Evolutionary conservation across 2,113 vertebrate genomes (phyloP).

Genomic region (Marmota flaviventris): DNA sequence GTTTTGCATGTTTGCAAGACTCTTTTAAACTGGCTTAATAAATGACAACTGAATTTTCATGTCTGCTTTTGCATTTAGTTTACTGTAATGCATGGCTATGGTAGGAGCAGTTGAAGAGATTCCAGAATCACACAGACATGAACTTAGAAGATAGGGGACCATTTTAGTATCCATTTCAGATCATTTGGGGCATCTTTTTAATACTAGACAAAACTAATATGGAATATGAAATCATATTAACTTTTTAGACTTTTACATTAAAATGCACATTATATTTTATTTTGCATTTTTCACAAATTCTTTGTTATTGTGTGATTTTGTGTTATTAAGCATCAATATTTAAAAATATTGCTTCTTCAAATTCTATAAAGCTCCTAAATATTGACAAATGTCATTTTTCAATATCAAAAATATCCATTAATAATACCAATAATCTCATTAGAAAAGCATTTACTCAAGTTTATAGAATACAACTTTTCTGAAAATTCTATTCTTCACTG

Average conservation of each 20-base stretch:
- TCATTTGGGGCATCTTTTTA: not conserved
- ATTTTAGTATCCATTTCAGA: not conserved
- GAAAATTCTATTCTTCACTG: not conserved
- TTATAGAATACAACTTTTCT: not conserved
- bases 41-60: not conserved
- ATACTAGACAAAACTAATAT: not conserved
- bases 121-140: not conserved
- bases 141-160: not conserved
- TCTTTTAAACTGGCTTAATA: not conserved
- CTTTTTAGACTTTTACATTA: not conserved
- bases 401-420: not conserved
- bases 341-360: conserved; percentile 30
- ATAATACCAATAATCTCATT: not conserved
- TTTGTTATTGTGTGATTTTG: not conserved
- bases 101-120: conserved; percentile 29
- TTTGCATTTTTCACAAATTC: conserved; percentile 14
- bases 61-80: not conserved
- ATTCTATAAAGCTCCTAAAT: conserved; percentile 8
- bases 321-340: not conserved
- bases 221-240: not conserved
- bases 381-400: not conserved
- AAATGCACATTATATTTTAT: not conserved
- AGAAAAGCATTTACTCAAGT: not conserved
- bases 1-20: not conserved
- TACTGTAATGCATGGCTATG: not conserved